These are phyloP conservation scores for Hemaris fuciformis DNA, from an alignment of 2,888 invertebrate species.

Conservation along the genomic window DNA sequence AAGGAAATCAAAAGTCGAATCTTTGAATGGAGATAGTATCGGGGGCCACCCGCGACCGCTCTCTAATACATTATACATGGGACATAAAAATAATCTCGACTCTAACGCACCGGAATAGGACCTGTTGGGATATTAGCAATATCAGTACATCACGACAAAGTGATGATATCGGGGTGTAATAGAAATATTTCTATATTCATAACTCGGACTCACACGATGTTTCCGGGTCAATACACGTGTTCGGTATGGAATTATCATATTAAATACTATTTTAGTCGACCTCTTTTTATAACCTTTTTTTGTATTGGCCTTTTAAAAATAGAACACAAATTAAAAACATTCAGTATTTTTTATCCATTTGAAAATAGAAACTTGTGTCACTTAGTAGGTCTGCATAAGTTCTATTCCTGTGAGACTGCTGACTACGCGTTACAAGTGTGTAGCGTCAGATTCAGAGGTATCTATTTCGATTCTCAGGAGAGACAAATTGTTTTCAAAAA, in stretches of 20 bases:
- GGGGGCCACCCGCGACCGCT: conserved; percentile 64
- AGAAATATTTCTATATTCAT: conserved; percentile 44
- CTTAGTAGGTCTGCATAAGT: too few relatives aligned
- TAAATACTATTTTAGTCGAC: background rate
- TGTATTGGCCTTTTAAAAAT: too few relatives aligned
- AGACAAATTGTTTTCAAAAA: too few relatives aligned
- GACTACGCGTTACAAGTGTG: too few relatives aligned
- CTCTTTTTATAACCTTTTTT: too few relatives aligned
- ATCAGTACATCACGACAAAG: conserved; percentile 53
- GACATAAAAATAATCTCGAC: conserved; percentile 33
- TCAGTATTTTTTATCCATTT: too few relatives aligned
- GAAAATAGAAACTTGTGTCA: too few relatives aligned
- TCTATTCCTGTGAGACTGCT: too few relatives aligned
- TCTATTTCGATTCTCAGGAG: too few relatives aligned
- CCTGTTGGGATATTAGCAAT: conserved; percentile 46
- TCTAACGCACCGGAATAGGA: conserved; percentile 26
- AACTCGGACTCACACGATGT: conserved; percentile 65
- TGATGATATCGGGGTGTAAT: conserved; percentile 59
- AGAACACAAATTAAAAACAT: too few relatives aligned
- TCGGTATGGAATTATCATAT: conserved; percentile 14
- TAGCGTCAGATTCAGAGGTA: too few relatives aligned
- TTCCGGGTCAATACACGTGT: conserved; percentile 53
- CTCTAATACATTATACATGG: conserved; percentile 74
- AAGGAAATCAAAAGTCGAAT: conserved; percentile 72
- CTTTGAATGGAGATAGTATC: conserved; percentile 72